Base-by-base conservation (phyloP, 2,113 vertebrate species). In the Stigmatopora argus region DNA sequence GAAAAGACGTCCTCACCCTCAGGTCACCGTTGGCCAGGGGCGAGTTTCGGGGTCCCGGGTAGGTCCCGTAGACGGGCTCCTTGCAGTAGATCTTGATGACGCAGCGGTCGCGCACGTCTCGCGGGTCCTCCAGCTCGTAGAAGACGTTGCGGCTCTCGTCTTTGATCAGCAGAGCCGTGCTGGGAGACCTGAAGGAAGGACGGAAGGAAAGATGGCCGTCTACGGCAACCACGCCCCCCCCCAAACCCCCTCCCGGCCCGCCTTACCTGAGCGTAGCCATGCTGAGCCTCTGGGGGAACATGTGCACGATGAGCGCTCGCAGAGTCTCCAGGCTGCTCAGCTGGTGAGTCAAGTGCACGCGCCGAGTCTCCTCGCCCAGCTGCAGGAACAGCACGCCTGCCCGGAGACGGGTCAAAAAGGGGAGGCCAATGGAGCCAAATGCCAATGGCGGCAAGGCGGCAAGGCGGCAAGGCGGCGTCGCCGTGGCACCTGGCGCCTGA, bases 281-380 rank as follows among this genome's bases (percentile, higher is more conserved):
- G 74, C 93, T 98, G 81, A 99, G 94, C 84, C 97, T 96, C 90
- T 99, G 97, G 49, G 96, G 97, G 90, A 99, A 99, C 93, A 99
- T 97, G 92, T 99, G 97, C 38, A 94, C 95, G 1, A 99, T 95
- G 80, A 99, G 96, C 3, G 97, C 95, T 66, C 96, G 93, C 78
- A 99, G 92, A 5, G 96, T 99, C 78, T 98, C 97, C 94, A 98
- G 91, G 90, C 94, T 96, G 90, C 93, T 96, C 87, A 99, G 92
- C 92, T 98, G 95, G 12, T 98, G 97, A 65, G 95, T 98, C 89
- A 99, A 94, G 88, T 99, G 96, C 62, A 98, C 95, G 0, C 96
- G 82, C 66, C 96, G 83, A 0, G 94, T 97, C 89, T 99, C 97
- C 34, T 99, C 96, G 35, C 97, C 97, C 0, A 97, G 94, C 91